Conservation (phyloP, 1,140 invertebrate species). For the Drosophila rufa region DNA sequence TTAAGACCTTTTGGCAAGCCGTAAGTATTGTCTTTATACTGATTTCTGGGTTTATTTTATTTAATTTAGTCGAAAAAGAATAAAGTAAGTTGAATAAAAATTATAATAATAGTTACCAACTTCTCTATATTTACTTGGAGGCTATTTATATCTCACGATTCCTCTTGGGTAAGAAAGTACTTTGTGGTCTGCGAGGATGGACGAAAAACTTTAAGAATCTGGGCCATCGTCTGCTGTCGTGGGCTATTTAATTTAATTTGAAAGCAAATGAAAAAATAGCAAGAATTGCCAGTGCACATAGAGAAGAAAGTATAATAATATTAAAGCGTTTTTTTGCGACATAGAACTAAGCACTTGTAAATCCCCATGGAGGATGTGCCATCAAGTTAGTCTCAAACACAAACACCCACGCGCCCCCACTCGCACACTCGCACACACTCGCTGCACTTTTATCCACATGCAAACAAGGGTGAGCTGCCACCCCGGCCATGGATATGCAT, state of each 20-base stretch:
- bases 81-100: too few species aligned
- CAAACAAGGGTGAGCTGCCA: slow-evolving; percentile 67
- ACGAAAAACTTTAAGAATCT: slow-evolving; percentile 37
- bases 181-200: slow-evolving; percentile 13
- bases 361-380: slow-evolving; percentile 83
- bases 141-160: neutral
- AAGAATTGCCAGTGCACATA: slow-evolving; percentile 65
- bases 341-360: slow-evolving; percentile 84
- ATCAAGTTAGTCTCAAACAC: slow-evolving; percentile 82
- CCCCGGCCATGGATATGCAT: slow-evolving; percentile 53
- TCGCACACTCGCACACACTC: slow-evolving; percentile 35
- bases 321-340: slow-evolving; percentile 83
- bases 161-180: slow-evolving; percentile 41
- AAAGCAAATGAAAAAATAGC: slow-evolving; percentile 55
- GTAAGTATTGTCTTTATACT: neutral
- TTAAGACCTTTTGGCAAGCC: slow-evolving; percentile 1
- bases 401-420: slow-evolving; percentile 57
- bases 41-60: neutral
- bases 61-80: neutral
- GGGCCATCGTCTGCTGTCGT: slow-evolving; percentile 44
- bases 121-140: too few species aligned
- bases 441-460: slow-evolving; percentile 73
- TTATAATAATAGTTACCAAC: too few species aligned
- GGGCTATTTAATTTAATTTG: slow-evolving; percentile 76
- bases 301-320: slow-evolving; percentile 83